These are phyloP conservation scores for Erebia epiphron DNA, from an alignment of 2,888 invertebrate species.

Conservation along the genomic window DNA sequence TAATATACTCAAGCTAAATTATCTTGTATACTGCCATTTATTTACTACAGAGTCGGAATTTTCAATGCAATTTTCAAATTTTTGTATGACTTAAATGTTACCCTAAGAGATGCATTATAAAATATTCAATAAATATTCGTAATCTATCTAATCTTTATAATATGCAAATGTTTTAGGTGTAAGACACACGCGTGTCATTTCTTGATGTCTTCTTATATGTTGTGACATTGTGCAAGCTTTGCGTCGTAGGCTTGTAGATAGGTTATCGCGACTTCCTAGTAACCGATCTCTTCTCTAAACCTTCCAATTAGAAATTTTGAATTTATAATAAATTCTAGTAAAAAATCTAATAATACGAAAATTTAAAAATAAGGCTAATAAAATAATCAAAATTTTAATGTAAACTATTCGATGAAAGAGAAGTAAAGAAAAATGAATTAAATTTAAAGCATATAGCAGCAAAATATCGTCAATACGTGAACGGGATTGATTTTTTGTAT, in stretches of 20 bases:
- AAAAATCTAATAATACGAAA: slow-evolving; percentile 63
- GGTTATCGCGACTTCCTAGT: slow-evolving; percentile 79
- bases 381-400: slow-evolving; percentile 56
- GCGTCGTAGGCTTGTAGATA: slow-evolving; percentile 77
- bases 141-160: slow-evolving; percentile 73
- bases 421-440: slow-evolving; percentile 21
- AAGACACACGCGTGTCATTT: slow-evolving; percentile 71
- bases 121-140: slow-evolving; percentile 70
- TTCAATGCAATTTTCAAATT: slow-evolving; percentile 58
- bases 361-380: slow-evolving; percentile 48
- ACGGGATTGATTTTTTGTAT: slow-evolving; percentile 48
- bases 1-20: slow-evolving; percentile 23
- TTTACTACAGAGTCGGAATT: slow-evolving; percentile 54
- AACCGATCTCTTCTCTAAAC: slow-evolving; percentile 74
- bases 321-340: slow-evolving; percentile 61
- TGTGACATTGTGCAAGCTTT: slow-evolving; percentile 75
- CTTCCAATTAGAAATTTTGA: slow-evolving; percentile 76
- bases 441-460: slow-evolving; percentile 37
- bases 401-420: slow-evolving; percentile 48
- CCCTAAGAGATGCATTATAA: slow-evolving; percentile 77
- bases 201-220: slow-evolving; percentile 76
- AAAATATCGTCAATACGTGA: slow-evolving; percentile 34
- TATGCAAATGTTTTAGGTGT: slow-evolving; percentile 69
- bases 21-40: slow-evolving; percentile 32
- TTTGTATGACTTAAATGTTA: slow-evolving; percentile 56